phyloP scores from a whole-genome alignment of 2,888 invertebrate species.

The Eupithecia subumbrata region DNA sequence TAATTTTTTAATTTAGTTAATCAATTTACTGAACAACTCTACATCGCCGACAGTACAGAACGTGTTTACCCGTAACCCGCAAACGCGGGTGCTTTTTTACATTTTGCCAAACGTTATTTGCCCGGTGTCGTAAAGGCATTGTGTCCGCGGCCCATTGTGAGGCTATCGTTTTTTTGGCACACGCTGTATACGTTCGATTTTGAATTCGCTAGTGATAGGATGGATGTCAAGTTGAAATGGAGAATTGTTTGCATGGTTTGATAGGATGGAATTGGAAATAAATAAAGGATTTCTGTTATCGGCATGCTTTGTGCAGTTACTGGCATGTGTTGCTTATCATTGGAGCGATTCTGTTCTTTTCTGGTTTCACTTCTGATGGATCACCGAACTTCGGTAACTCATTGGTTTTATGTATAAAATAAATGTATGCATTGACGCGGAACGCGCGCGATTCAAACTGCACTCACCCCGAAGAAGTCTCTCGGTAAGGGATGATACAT shows the following conservation, averaged over 20 bases:
- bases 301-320: background rate
- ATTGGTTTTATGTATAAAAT: too few species aligned
- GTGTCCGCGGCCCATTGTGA: constrained; percentile 75
- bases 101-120: constrained; percentile 81
- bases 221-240: constrained; percentile 47
- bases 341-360: background rate
- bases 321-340: background rate
- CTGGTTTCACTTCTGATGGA: background rate
- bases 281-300: background rate
- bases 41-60: constrained; percentile 38
- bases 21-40: background rate
- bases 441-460: too few species aligned
- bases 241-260: constrained; percentile 30
- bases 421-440: too few species aligned
- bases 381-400: background rate
- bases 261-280: background rate
- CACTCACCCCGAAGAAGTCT: too few species aligned
- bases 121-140: constrained; percentile 82
- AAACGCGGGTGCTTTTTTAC: constrained; percentile 76
- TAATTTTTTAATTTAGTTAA: too few species aligned
- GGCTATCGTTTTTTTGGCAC: constrained; percentile 54
- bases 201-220: constrained; percentile 61
- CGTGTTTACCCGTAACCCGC: constrained; percentile 82
- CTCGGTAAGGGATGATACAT: too few species aligned
- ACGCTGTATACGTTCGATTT: constrained; percentile 53